A percentile compares a stretch with the other conserved stretches of the same genome.
Evolutionary conservation across 2,797 vertebrate species (phyloP).

Genomic region (Karalla daura): DNA sequence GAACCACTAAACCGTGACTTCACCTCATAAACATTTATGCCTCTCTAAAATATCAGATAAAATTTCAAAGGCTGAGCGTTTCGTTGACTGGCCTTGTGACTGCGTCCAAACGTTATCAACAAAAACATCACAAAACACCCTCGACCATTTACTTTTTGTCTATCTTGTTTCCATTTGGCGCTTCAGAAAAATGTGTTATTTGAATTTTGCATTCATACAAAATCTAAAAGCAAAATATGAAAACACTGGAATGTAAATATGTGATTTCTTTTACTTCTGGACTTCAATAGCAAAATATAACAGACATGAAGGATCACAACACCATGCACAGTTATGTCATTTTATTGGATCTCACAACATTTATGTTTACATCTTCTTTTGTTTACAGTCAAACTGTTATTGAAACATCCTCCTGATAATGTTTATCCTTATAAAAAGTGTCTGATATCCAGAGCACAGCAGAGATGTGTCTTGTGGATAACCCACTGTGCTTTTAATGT

Average conservation of each 20-base stretch:
- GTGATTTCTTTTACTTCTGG: background rate
- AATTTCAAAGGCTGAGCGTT: no score
- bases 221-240: background rate
- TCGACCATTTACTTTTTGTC: background rate
- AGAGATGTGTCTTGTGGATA: background rate
- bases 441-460: background rate
- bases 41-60: background rate
- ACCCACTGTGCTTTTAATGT: background rate
- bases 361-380: no score
- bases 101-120: background rate
- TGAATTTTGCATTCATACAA: background rate
- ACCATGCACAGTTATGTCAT: no score
- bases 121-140: no score
- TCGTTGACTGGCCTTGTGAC: background rate
- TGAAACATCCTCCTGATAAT: no score
- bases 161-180: no score
- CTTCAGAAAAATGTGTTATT: background rate
- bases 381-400: no score
- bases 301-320: background rate
- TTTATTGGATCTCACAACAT: no score
- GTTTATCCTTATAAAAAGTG: no score
- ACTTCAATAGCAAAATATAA: background rate
- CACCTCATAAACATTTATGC: background rate
- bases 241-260: background rate
- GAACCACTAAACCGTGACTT: background rate